Conservation (phyloP, 2,797 vertebrate genomes). For the Sebastes trivittatus region DNA sequence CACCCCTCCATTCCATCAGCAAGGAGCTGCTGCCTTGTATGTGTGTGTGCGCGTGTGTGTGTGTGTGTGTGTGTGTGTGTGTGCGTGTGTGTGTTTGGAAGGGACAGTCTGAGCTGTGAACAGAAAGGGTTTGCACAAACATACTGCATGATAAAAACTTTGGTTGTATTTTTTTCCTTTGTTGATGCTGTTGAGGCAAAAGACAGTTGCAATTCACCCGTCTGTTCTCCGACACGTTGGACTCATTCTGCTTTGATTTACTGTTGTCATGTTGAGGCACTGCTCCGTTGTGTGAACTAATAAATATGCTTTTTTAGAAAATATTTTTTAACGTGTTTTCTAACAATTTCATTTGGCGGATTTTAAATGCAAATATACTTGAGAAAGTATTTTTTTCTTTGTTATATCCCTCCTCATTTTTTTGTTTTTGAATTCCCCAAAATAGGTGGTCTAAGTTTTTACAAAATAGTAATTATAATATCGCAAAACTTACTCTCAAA, state of each 20-base stretch:
- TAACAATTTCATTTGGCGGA: not conserved
- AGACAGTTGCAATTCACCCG: conserved; percentile 39
- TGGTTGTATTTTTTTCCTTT: conserved; percentile 51
- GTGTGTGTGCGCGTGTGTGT: conserved; percentile 50
- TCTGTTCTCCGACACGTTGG: conserved; percentile 53
- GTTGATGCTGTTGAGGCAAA: conserved; percentile 34
- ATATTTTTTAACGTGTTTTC: not conserved
- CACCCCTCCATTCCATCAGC: conserved; percentile 64
- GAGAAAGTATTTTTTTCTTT: not conserved
- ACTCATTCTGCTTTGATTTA: conserved; percentile 73
- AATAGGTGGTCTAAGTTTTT: not conserved
- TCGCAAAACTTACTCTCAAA: not conserved
- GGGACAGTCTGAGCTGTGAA: conserved; percentile 44
- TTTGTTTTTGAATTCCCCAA: not conserved
- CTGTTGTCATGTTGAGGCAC: conserved; percentile 64
- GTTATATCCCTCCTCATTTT: not conserved
- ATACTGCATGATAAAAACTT: conserved; percentile 71
- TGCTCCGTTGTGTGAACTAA: conserved; percentile 73
- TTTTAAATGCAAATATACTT: not conserved
- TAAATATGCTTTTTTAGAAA: conserved; percentile 74
- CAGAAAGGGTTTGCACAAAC: conserved; percentile 60
- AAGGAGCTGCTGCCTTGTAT: conserved; percentile 64
- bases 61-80: conserved; percentile 42
- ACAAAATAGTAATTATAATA: not conserved
- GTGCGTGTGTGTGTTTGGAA: conserved; percentile 9